These are phyloP conservation scores for Busseola fusca DNA, from an alignment of 2,888 invertebrate genomes.

Conservation along the genomic window DNA sequence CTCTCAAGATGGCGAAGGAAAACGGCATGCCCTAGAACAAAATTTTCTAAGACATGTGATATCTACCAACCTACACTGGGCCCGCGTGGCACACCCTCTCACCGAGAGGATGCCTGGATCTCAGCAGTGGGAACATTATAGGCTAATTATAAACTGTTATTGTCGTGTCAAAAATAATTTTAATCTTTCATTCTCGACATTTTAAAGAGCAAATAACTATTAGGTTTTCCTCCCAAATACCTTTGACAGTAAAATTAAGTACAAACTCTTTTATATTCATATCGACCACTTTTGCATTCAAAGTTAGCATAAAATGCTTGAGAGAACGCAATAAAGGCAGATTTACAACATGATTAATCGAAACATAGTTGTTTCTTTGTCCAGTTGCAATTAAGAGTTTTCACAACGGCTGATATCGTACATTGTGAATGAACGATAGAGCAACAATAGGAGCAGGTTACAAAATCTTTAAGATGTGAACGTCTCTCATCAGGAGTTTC, in stretches of 20 bases:
- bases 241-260: neutral
- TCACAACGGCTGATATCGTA: constrained; percentile 56
- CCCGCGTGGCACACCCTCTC: neutral
- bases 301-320: constrained; percentile 26
- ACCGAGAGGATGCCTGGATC: neutral
- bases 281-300: constrained; percentile 3
- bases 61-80: neutral
- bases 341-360: constrained; percentile 41
- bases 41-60: neutral
- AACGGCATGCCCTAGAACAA: neutral
- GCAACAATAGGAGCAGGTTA: constrained; percentile 53
- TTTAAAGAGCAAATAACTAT: neutral
- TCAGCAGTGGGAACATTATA: neutral
- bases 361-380: constrained; percentile 49
- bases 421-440: constrained; percentile 50
- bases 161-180: neutral
- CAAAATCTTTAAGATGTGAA: constrained; percentile 64
- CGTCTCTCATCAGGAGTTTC: constrained; percentile 60
- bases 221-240: neutral
- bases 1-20: neutral
- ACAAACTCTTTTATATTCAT: constrained; percentile 2
- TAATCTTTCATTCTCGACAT: neutral
- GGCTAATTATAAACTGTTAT: constrained; percentile 2
- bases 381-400: constrained; percentile 59
- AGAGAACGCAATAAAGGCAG: constrained; percentile 48